Percentiles rank a stretch among this genome's conserved stretches.
phyloP scores from a whole-genome alignment of 2,113 vertebrate genomes.

The Siniperca knerii region DNA sequence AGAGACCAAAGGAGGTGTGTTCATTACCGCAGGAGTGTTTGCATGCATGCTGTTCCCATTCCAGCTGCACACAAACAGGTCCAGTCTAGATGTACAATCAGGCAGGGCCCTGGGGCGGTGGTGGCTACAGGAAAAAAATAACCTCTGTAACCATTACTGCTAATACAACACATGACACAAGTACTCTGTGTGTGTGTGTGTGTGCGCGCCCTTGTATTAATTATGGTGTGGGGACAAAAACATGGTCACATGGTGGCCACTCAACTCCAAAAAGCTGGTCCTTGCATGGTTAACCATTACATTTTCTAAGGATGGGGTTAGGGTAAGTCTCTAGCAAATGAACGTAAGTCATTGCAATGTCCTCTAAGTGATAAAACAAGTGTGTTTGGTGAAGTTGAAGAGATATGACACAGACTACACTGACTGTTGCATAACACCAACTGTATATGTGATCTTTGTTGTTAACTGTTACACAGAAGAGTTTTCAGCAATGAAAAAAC shows the following conservation, averaged over 20 bases:
- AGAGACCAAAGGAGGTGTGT: neutral
- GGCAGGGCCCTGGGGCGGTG: neutral
- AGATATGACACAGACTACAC: neutral
- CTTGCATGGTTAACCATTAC: neutral
- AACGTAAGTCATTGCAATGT: neutral
- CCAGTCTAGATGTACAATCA: constrained; percentile 18
- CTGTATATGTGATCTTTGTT: neutral
- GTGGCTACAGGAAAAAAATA: neutral
- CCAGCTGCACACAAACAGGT: constrained; percentile 35
- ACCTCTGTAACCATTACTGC: constrained; percentile 50
- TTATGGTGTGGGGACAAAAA: neutral
- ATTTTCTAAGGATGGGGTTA: neutral
- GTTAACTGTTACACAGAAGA: neutral
- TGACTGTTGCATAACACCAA: neutral
- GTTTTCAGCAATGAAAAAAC: neutral
- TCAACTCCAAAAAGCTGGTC: neutral
- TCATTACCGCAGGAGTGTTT: constrained; percentile 14
- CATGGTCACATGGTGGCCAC: neutral
- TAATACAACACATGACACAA: constrained; percentile 5
- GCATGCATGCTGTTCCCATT: constrained; percentile 18
- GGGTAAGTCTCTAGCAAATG: neutral
- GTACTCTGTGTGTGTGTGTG: no score
- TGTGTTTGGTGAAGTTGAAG: neutral
- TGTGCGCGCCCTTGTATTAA: neutral
- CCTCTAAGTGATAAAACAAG: neutral